Percentiles rank a stretch among this genome's conserved stretches.
These are phyloP conservation scores for Coranthus polyacanthus DNA, from an alignment of 2,797 vertebrate genomes.

Conservation along the genomic window DNA sequence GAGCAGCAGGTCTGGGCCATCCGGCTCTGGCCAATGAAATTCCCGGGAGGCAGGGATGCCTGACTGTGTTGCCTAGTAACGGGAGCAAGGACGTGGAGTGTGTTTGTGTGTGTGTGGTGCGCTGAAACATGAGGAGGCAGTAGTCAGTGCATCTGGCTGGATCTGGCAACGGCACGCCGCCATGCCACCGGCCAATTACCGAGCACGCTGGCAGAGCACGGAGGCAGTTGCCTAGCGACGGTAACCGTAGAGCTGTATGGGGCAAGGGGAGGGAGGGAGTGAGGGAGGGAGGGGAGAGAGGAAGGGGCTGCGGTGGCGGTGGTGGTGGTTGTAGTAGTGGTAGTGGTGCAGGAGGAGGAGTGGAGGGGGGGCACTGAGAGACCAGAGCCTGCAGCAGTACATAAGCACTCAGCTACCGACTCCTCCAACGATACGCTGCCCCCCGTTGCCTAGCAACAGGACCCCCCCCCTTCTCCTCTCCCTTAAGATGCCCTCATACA, in stretches of 20 bases:
- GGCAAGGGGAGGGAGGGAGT: slow-evolving; percentile 48
- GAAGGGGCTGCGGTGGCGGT: slow-evolving; percentile 38
- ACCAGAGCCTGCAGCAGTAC: slow-evolving; percentile 87
- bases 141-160: slow-evolving; percentile 84
- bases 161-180: slow-evolving; percentile 83
- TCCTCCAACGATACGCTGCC: slow-evolving; percentile 88
- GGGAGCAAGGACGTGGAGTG: slow-evolving; percentile 42
- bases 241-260: slow-evolving; percentile 76
- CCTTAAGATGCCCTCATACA: slow-evolving; percentile 64
- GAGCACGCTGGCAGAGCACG: slow-evolving; percentile 76
- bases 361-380: slow-evolving; percentile 71
- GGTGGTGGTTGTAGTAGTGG: slow-evolving; percentile 55
- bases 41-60: slow-evolving; percentile 83
- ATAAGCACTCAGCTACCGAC: slow-evolving; percentile 88
- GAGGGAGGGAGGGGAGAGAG: slow-evolving; percentile 1
- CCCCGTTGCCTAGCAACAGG: slow-evolving; percentile 91
- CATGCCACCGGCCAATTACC: slow-evolving; percentile 86
- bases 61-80: slow-evolving; percentile 94
- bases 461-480: slow-evolving; percentile 41
- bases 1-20: slow-evolving; percentile 70
- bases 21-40: slow-evolving; percentile 88
- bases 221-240: slow-evolving; percentile 96
- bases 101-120: slow-evolving; percentile 22
- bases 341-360: slow-evolving; percentile 30
- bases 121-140: slow-evolving; percentile 81